Percentiles rank a stretch among this genome's conserved stretches.
phyloP scores from a whole-genome alignment of 2,797 vertebrate species.

The Sylvia borin region DNA sequence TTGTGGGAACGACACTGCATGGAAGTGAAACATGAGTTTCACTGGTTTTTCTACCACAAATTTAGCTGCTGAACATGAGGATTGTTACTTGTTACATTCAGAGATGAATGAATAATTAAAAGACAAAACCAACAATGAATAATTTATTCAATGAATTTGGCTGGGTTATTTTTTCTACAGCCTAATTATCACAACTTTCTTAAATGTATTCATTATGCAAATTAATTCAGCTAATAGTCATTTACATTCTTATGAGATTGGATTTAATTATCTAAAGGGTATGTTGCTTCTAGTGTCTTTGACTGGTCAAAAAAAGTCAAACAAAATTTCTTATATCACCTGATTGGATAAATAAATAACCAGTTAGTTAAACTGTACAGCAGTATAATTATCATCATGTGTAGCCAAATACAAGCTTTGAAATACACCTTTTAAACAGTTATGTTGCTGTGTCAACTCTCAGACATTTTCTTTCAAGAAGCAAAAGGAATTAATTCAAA shows the following conservation, averaged over 20 bases:
- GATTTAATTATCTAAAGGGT: constrained; percentile 10
- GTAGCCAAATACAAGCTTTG: background rate
- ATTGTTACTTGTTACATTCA: constrained; percentile 17
- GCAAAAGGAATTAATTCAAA: background rate
- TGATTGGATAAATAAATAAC: background rate
- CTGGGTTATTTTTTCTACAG: background rate
- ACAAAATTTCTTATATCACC: background rate
- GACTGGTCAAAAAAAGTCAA: constrained; percentile 33
- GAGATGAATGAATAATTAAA: constrained; percentile 47
- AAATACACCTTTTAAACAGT: background rate
- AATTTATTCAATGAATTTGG: constrained; percentile 53
- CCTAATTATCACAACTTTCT: constrained; percentile 38
- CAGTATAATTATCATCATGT: background rate
- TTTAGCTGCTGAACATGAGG: background rate
- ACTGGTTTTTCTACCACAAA: background rate
- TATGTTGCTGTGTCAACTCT: background rate
- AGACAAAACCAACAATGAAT: constrained; percentile 10
- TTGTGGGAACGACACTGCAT: background rate
- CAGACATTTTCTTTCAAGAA: background rate
- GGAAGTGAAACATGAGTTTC: background rate
- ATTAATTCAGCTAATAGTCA: constrained; percentile 50
- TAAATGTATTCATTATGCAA: constrained; percentile 39
- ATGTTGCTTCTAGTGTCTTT: background rate
- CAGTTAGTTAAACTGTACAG: background rate
- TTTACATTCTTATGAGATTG: constrained; percentile 37